Percentiles rank a stretch among this genome's conserved stretches.
phyloP scores from a whole-genome alignment of 2,888 invertebrate species.

The Parapristionchus giblindavisi region DNA sequence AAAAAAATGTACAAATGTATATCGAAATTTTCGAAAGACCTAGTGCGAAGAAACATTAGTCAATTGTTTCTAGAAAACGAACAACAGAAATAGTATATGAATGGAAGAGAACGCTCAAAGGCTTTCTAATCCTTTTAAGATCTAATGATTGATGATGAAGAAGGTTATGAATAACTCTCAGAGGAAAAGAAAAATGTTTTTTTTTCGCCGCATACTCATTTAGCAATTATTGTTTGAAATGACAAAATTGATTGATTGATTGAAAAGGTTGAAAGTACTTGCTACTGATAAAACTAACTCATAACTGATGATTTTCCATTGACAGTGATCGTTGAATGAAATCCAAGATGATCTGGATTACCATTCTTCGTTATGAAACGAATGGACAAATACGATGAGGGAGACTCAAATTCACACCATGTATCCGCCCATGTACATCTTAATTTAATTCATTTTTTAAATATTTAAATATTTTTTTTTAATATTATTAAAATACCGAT shows the following conservation, averaged over 20 bases:
- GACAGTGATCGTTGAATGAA: slow-evolving; percentile 19
- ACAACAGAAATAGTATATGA: no score
- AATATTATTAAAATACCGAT: neutral
- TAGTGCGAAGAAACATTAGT: no score
- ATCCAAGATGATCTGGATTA: slow-evolving; percentile 24
- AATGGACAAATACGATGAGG: slow-evolving; percentile 11
- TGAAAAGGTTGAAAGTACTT: neutral
- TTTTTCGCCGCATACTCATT: no score
- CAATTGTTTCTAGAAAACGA: no score
- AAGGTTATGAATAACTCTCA: no score
- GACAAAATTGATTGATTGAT: neutral
- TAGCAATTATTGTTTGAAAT: no score
- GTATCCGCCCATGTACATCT: neutral
- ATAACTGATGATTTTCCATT: slow-evolving; percentile 5
- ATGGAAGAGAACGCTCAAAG: no score
- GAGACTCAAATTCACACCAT: slow-evolving; percentile 14
- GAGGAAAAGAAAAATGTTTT: no score
- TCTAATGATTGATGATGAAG: no score
- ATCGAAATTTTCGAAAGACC: no score
- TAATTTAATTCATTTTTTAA: neutral
- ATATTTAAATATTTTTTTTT: neutral
- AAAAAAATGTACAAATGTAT: no score
- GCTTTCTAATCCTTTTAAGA: no score
- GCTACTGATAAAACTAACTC: neutral
- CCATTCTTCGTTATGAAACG: slow-evolving; percentile 21